Evolutionary conservation across 2,113 vertebrate genomes (phyloP), one percentile per base, ranked within the genome.

Genomic region (Furnarius figulus): DNA sequence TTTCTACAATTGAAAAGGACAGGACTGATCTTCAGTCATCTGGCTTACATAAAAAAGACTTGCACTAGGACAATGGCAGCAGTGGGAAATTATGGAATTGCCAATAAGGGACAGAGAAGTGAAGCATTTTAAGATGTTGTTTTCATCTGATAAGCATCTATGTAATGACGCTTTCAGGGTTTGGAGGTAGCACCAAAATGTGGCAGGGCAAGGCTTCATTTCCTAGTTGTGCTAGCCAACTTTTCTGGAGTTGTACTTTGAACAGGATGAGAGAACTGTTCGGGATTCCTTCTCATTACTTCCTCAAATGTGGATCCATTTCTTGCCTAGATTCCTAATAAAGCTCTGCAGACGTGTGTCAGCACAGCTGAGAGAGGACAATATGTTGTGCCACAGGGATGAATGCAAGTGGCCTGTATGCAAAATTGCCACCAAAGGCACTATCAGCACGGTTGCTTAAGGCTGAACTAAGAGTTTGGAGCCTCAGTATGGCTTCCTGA

Each of bases 351-450:
- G 65, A 49, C 9, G 3, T 10, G 8, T 62, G 39, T 72, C 61
- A 71, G 87, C 52, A 30, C 39, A 93, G 40, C 70, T 31, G 89
- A 52, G 86, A 52, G 86, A 44, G 77, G 77, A 50, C 63, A n/a
- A 0, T 22, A 5, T 16, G 23, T 67, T 55, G 53, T 83, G 75
- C 83, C 5, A 12, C 63, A 89, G 90, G 65, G 70, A 56, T 44
- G 75, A 65, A 8, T 47, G 21, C 7, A 1, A 71, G 80, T 6
- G 42, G 42, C 76, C 84, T 59, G 30, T 74, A 10, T 0, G 3
- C 77, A 81, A 8, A 89, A 65, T 66, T 82, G 52, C 47, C 56
- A 25, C 61, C 65, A 58, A 47, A 80, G 84, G n/a, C 58, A 68
- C 50, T 59, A 3, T 40, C 65, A 55, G 68, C 79, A 74, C 61